These are phyloP conservation scores for Eupithecia exiguata DNA, from an alignment of 2,888 invertebrate genomes.

Conservation along the genomic window DNA sequence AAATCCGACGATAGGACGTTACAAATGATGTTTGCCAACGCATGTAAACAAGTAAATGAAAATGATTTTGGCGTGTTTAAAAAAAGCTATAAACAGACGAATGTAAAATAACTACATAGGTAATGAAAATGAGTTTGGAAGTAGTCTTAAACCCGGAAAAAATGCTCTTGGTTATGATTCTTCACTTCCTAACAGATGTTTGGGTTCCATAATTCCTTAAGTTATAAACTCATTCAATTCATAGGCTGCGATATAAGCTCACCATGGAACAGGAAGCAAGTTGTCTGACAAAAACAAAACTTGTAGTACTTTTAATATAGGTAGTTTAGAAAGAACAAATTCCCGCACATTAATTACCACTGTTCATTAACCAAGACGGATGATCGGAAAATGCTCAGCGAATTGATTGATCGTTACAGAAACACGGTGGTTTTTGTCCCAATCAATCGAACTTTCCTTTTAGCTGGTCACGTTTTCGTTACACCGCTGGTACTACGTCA, in stretches of 20 bases:
- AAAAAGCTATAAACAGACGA: too few relatives aligned
- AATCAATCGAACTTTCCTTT: constrained; percentile 41
- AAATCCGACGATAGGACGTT: neutral
- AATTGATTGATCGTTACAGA: constrained; percentile 31
- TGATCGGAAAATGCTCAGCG: constrained; percentile 23
- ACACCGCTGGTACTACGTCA: constrained; percentile 39
- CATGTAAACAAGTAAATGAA: neutral
- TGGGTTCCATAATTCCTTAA: too few relatives aligned
- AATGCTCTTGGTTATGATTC: too few relatives aligned
- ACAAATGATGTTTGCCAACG: constrained; percentile 7
- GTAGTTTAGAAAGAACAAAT: constrained; percentile 1
- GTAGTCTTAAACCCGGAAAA: neutral
- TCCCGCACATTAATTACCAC: constrained; percentile 20
- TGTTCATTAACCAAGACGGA: constrained; percentile 27
- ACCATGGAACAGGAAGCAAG: too few relatives aligned
- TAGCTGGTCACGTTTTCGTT: constrained; percentile 42
- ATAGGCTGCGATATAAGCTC: neutral
- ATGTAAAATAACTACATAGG: too few relatives aligned
- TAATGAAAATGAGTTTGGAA: too few relatives aligned
- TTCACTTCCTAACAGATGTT: too few relatives aligned
- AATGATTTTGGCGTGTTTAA: neutral
- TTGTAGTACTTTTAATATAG: neutral
- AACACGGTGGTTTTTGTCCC: constrained; percentile 32
- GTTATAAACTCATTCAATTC: neutral
- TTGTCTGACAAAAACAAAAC: neutral